Percentiles rank a stretch among this genome's conserved stretches.
These are phyloP conservation scores for Eumerus sabulonum DNA, from an alignment of 2,888 invertebrate genomes.

Conservation along the genomic window DNA sequence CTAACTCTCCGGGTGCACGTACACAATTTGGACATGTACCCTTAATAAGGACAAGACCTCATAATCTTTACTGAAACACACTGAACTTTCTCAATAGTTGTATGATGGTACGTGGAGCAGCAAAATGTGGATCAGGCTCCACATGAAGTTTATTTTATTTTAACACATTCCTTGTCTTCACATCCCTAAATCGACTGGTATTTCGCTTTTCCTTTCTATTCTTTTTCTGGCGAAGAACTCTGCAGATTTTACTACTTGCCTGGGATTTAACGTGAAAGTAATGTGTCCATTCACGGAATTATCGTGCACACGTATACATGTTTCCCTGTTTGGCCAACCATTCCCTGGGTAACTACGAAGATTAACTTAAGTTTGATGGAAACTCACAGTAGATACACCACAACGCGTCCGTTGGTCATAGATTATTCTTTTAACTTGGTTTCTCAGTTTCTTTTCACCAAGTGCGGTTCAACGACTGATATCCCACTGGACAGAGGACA, in stretches of 20 bases:
- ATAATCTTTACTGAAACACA: slow-evolving; percentile 48
- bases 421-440: background rate
- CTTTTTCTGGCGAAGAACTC: slow-evolving; percentile 13
- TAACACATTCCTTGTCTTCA: slow-evolving; percentile 18
- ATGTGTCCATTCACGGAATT: slow-evolving; percentile 22
- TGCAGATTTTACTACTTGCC: slow-evolving; percentile 43
- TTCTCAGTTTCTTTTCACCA: background rate
- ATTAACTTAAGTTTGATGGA: slow-evolving; percentile 50
- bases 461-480: background rate
- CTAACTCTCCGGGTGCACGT: slow-evolving; percentile 29
- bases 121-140: slow-evolving; percentile 1
- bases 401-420: background rate
- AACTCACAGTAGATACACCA: slow-evolving; percentile 17
- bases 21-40: slow-evolving; percentile 35
- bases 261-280: slow-evolving; percentile 35
- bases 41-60: slow-evolving; percentile 50
- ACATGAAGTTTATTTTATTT: slow-evolving; percentile 42
- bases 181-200: background rate
- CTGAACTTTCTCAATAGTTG: slow-evolving; percentile 28
- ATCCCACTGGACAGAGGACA: background rate
- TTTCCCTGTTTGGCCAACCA: background rate
- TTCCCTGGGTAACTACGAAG: background rate
- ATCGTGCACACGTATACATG: slow-evolving; percentile 22
- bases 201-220: background rate
- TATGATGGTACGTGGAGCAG: slow-evolving; percentile 21